Percentiles rank a stretch among this genome's conserved stretches.
phyloP scores from a whole-genome alignment of 2,113 vertebrate species.

The Ptyas mucosa region DNA sequence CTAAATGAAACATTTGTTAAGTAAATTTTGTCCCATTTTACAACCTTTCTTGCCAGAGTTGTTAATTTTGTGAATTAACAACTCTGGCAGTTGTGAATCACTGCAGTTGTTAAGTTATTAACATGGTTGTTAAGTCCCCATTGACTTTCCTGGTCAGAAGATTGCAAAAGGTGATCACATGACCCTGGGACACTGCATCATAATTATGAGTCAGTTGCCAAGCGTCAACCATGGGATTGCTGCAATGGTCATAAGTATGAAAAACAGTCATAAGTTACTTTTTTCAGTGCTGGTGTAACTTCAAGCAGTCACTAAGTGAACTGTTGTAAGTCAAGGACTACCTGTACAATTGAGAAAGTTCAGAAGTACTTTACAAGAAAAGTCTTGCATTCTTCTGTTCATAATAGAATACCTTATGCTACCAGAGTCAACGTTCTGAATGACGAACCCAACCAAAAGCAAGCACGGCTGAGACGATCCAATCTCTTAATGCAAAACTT shows the following conservation, averaged over 20 bases:
- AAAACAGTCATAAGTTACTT: not conserved
- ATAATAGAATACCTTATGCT: not conserved
- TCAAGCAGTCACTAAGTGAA: not conserved
- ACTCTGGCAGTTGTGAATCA: too few relatives aligned
- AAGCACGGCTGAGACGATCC: too few relatives aligned
- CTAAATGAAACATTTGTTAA: not conserved
- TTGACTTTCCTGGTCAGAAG: not conserved
- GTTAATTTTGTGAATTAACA: not conserved
- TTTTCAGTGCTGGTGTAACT: not conserved
- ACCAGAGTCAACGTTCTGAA: too few relatives aligned
- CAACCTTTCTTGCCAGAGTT: not conserved
- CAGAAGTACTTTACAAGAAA: not conserved
- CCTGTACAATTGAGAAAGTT: not conserved
- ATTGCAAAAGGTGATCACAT: not conserved
- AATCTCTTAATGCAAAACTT: too few relatives aligned
- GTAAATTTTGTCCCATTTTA: not conserved
- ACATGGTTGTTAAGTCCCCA: not conserved
- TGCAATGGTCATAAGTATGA: too few relatives aligned
- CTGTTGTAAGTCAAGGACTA: not conserved
- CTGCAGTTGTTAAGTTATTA: not conserved
- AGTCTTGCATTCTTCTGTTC: not conserved
- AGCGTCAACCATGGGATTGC: too few relatives aligned
- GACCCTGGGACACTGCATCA: too few relatives aligned
- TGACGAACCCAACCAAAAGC: too few relatives aligned
- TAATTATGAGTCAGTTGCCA: too few relatives aligned